Evolutionary conservation across 2,113 vertebrate species (phyloP).

Genomic region (Lophotis ruficrista): DNA sequence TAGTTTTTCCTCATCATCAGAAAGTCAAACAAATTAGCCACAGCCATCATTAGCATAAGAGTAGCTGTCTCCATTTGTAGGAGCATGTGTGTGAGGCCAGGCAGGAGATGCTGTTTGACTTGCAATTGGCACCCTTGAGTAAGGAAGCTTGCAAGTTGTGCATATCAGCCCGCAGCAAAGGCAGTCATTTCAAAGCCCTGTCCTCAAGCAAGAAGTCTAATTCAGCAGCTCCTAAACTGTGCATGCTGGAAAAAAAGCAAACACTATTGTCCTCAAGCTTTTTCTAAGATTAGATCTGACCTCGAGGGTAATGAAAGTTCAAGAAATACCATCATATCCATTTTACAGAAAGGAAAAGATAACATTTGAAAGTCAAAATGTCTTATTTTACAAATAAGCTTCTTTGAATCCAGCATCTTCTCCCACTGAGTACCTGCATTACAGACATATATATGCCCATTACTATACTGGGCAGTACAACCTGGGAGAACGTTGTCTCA

Average conservation of each 20-base stretch:
- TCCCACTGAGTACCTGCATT: background rate
- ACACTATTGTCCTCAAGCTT: background rate
- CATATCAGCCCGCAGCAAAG: background rate
- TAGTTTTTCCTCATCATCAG: background rate
- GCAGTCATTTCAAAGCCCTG: background rate
- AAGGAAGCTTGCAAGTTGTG: background rate
- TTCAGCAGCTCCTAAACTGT: background rate
- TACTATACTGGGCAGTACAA: background rate
- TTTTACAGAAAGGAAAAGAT: background rate
- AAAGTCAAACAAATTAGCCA: background rate
- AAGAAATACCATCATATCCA: background rate
- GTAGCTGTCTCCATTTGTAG: background rate
- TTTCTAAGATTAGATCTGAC: conserved; percentile 14
- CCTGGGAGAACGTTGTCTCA: background rate
- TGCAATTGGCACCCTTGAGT: background rate
- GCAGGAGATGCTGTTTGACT: background rate
- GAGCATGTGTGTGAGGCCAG: background rate
- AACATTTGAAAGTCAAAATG: background rate
- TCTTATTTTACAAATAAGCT: background rate
- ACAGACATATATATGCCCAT: background rate
- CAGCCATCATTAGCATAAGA: background rate
- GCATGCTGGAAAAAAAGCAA: accelerated
- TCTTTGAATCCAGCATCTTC: background rate
- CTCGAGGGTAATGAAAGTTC: background rate
- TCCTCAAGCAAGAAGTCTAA: background rate